Base-by-base conservation (phyloP, 2,888 invertebrate genomes). In the Trichogramma evanescens region DNA sequence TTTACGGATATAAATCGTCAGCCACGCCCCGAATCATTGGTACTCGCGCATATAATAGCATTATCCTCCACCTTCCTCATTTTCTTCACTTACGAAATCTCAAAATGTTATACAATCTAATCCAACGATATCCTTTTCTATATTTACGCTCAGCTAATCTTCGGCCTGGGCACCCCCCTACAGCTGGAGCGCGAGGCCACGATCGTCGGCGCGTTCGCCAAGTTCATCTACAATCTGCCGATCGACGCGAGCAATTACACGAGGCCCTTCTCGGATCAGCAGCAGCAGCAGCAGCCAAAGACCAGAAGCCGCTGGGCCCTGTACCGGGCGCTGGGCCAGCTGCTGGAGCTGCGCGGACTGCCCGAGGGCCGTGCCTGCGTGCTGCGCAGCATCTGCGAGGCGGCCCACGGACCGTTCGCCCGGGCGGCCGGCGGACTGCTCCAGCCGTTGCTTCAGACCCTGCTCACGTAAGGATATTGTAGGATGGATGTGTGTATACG, bases 371-470 rank as follows among this genome's bases (percentile, higher is more conserved):
- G 86, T 62, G 83, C 84, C 10, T 92, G 92, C 76, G 72, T 92
- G 68, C 79, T 91, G 62, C 83, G 87, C 68, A 84, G 87, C 66
- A 89, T 92, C 72, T 92, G 92, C 74, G 89, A 92, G 74, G 84
- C 86, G 5, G 86, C 91, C 0, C 82, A 84, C 64, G 81, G 83
- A 55, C 86, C 89, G 54, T 84, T 90, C 72, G 84, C 83, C 68
- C 83, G 85, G 69, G 86, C 87, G 68, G 13, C 6, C 1, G 89
- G 90, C 4, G 80, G 91, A 66, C 82, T 89, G 56, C 89, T 87
- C 39, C 88, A 90, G 78, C 26, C 26, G 2, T 80, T 91, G 68
- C 80, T 88, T 63, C 88, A 91, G 77, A 84, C 89, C 64, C 80
- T 89, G 71, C 82, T 91, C 74, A 88, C 87, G 77, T 76, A 65